Percentiles rank a stretch among this genome's conserved stretches.
These are phyloP conservation scores for Tragopan temminckii DNA, from an alignment of 2,797 vertebrate species.

Conservation along the genomic window DNA sequence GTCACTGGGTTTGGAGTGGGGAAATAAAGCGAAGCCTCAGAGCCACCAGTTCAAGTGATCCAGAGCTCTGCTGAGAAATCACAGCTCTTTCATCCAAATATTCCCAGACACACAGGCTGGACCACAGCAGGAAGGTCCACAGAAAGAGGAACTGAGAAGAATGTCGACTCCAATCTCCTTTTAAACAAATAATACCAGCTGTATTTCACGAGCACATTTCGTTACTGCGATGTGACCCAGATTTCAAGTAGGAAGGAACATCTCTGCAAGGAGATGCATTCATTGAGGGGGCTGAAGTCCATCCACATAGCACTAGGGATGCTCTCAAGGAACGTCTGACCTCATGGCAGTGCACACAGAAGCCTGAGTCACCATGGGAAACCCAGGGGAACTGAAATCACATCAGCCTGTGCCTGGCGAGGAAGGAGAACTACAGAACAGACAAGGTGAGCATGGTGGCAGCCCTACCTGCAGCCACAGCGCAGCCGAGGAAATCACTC, in stretches of 20 bases:
- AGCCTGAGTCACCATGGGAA: fast-evolving
- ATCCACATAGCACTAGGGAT: fast-evolving
- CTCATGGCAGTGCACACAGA: fast-evolving
- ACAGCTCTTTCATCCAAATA: fast-evolving
- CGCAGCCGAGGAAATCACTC: background rate
- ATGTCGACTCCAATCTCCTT: background rate
- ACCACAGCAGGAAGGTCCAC: background rate
- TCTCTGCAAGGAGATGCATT: background rate
- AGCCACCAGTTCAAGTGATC: background rate
- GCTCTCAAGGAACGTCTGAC: background rate
- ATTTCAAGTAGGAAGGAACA: background rate
- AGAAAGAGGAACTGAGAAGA: background rate
- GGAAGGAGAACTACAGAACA: background rate
- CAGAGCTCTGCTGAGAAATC: background rate
- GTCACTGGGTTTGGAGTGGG: background rate
- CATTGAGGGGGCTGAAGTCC: background rate
- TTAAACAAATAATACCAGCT: background rate
- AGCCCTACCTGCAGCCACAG: background rate
- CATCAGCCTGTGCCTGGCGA: background rate
- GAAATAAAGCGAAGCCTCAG: fast-evolving
- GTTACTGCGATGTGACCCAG: fast-evolving
- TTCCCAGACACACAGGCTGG: background rate
- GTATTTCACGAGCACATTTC: background rate
- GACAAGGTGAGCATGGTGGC: fast-evolving
- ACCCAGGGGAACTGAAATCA: background rate